phyloP scores from a whole-genome alignment of 2,888 invertebrate genomes.

The Chirona hameri region DNA sequence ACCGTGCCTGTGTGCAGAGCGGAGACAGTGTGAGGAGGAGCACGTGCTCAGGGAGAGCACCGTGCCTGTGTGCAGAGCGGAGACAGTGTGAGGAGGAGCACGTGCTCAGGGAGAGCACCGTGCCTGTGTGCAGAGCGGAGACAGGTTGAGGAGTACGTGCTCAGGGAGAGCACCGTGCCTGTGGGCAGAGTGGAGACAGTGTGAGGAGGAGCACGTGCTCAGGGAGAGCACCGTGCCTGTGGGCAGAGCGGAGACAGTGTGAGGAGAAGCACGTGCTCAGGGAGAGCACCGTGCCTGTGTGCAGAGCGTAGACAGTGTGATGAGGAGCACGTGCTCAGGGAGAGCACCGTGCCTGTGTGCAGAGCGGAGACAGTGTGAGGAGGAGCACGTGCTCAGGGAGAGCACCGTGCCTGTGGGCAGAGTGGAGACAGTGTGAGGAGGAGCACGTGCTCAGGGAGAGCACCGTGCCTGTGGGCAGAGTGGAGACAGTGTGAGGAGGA shows the following conservation, averaged over 20 bases:
- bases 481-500: background rate
- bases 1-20: slow-evolving; percentile 73
- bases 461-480: slow-evolving; percentile 73
- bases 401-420: slow-evolving; percentile 53
- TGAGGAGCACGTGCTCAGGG: too few species aligned
- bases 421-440: background rate
- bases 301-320: background rate
- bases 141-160: too few species aligned
- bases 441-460: slow-evolving; percentile 91
- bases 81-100: background rate
- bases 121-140: background rate
- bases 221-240: background rate
- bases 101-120: too few species aligned
- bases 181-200: background rate
- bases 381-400: too few species aligned
- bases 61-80: background rate
- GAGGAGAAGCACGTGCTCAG: too few species aligned
- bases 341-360: background rate
- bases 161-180: background rate
- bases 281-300: background rate
- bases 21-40: background rate
- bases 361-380: background rate
- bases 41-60: too few species aligned
- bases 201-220: too few species aligned
- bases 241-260: background rate